Conservation (phyloP, 2,888 invertebrate genomes). For the Rutpela maculata region DNA sequence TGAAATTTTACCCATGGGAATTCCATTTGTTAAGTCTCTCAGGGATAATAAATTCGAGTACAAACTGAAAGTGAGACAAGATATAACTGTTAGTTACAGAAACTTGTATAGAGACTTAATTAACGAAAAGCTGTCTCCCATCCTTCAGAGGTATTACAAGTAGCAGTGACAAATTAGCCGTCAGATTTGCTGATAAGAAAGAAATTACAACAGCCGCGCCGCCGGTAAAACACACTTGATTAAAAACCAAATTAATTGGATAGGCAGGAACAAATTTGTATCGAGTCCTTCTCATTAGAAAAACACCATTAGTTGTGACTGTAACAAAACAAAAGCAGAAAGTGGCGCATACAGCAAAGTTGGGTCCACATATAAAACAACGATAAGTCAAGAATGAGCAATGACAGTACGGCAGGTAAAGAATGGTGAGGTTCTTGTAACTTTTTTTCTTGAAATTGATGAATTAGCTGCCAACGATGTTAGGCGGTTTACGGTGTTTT, state of each 20-base stretch:
- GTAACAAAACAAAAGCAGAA: constrained; percentile 16
- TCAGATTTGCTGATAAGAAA: constrained; percentile 22
- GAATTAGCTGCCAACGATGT: constrained; percentile 12
- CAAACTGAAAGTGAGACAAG: background rate
- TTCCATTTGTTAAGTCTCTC: constrained; percentile 6
- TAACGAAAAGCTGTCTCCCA: background rate
- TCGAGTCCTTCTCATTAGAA: constrained; percentile 30
- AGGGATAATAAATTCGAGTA: constrained; percentile 11
- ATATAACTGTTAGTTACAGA: constrained; percentile 16
- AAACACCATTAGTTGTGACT: constrained; percentile 23
- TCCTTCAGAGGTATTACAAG: constrained; percentile 15
- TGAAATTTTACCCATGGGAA: background rate
- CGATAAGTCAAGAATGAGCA: constrained; percentile 32
- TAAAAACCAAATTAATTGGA: constrained; percentile 34
- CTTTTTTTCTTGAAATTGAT: constrained; percentile 32
- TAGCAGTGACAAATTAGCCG: constrained; percentile 24
- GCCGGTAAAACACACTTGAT: constrained; percentile 14
- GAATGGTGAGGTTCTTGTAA: constrained; percentile 16
- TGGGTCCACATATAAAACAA: constrained; percentile 16
- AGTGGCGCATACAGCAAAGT: background rate
- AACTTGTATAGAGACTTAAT: constrained; percentile 15
- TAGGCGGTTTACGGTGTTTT: constrained; percentile 2
- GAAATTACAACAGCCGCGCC: constrained; percentile 4
- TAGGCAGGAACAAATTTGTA: constrained; percentile 13
- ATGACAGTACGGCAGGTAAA: constrained; percentile 21